Conservation (phyloP, 2,113 vertebrate genomes). For the Mola mola region DNA sequence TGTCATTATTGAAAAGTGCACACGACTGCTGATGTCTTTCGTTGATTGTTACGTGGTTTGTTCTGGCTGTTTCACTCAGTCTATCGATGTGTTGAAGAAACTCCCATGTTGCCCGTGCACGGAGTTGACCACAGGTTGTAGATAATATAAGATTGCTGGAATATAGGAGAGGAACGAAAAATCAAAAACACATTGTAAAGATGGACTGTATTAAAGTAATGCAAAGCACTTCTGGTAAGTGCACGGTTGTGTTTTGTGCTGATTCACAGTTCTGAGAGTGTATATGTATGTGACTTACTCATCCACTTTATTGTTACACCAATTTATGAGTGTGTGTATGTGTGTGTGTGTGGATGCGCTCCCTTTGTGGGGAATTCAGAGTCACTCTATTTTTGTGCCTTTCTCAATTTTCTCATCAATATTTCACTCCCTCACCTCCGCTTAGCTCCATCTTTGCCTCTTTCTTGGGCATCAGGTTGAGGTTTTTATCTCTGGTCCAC, state of each 20-base stretch:
- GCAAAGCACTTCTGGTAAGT: constrained; percentile 45
- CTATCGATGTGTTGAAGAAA: too few relatives aligned
- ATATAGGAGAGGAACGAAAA: too few relatives aligned
- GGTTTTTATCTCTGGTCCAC: constrained; percentile 42
- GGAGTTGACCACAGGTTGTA: too few relatives aligned
- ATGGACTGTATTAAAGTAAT: too few relatives aligned
- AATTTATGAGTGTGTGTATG: constrained; percentile 3
- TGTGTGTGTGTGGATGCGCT: constrained; percentile 1
- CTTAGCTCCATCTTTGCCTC: constrained; percentile 11
- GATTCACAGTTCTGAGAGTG: constrained; percentile 50
- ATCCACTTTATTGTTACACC: constrained; percentile 36
- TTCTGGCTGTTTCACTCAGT: too few relatives aligned
- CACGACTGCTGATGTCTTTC: constrained; percentile 8
- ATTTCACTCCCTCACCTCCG: constrained; percentile 66
- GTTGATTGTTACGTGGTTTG: too few relatives aligned
- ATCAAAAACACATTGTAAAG: too few relatives aligned
- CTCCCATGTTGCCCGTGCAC: too few relatives aligned
- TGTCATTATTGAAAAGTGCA: constrained; percentile 5
- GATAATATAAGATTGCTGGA: too few relatives aligned
- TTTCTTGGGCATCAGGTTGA: constrained; percentile 58
- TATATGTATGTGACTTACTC: constrained; percentile 46
- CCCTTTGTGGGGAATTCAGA: constrained; percentile 61
- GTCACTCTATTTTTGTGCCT: constrained; percentile 68
- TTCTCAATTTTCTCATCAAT: constrained; percentile 74
- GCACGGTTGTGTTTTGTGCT: constrained; percentile 49